Evolutionary conservation across 1,140 invertebrate species (phyloP).

Genomic region (Drosophila yakuba): DNA sequence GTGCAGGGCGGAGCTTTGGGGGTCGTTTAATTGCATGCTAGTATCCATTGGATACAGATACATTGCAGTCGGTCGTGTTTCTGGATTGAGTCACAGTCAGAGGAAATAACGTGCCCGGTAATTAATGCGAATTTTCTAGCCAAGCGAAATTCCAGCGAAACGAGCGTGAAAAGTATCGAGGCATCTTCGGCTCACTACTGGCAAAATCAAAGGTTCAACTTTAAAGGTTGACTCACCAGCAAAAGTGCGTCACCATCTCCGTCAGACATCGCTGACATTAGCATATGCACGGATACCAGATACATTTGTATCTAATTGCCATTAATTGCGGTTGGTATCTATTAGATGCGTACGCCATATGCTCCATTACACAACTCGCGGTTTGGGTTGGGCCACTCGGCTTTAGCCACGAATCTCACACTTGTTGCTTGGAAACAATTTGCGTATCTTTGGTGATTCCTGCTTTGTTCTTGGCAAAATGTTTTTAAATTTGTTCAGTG

Average conservation of each 20-base stretch:
- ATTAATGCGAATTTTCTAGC: conserved; percentile 23
- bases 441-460: background rate
- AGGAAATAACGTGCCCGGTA: conserved; percentile 2
- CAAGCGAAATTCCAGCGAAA: conserved; percentile 20
- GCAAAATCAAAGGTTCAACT: background rate
- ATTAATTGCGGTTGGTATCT: conserved; percentile 35
- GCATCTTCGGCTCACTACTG: background rate
- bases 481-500: too few relatives aligned
- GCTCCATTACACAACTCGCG: conserved; percentile 66
- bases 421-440: conserved; percentile 23
- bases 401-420: conserved; percentile 8
- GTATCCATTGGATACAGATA: conserved; percentile 22
- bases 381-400: conserved; percentile 29
- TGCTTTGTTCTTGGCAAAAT: background rate
- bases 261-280: conserved; percentile 14
- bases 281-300: conserved; percentile 47
- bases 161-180: background rate
- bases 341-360: conserved; percentile 49
- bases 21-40: conserved; percentile 24
- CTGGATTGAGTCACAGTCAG: conserved; percentile 33
- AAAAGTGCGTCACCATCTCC: conserved; percentile 27
- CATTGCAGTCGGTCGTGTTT: background rate
- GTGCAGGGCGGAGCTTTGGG: conserved; percentile 15
- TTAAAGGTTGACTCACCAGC: conserved; percentile 22
- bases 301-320: conserved; percentile 55